Base-by-base conservation (phyloP, 1,140 invertebrate genomes). In the Glossosoma conforme region DNA sequence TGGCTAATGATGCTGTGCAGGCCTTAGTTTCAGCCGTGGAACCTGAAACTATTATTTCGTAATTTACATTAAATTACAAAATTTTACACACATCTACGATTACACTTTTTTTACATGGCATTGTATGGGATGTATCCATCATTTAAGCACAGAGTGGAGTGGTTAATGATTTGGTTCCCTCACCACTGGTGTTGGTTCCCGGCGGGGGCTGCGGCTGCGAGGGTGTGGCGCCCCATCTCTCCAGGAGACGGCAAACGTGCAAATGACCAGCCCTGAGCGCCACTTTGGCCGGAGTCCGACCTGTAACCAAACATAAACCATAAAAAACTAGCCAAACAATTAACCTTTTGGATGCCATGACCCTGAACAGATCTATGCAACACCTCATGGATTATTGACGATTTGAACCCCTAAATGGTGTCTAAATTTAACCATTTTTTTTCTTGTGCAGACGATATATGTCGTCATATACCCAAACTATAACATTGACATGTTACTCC, bases 1-100 rank as follows among this genome's bases (percentile, higher is more conserved):
- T 59, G 15, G 38, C 55, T 10, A 59, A 44, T 11, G 56, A 59
- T 10, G 49, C 52, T 11, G 48, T 52, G 43, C 56, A 84, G 15
- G 82, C 81, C 65, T 85, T 85, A 2, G 82, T 85, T 66, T 85
- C 83, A 5, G 79, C 77, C 4, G 83, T 84, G 15, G 82, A 84
- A 48, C 67, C 74, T 69, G 40, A 13, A 56, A 38, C 11, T 9
- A 19, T 28, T 28, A n/a, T 28, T 28, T n/a, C 6, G 24, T 28
- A 28, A 28, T 6, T 6, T 8, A 28, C n/a, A n/a, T 28, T 28
- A 8, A 8, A 28, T 28, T 28, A 8, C n/a, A n/a, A n/a, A n/a
- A n/a, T n/a, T n/a, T n/a, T n/a, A n/a, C n/a, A n/a, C n/a, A n/a
- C n/a, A n/a, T n/a, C n/a, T n/a, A n/a, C n/a, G n/a, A n/a, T n/a